Percentiles rank a stretch among this genome's conserved stretches.
phyloP scores from a whole-genome alignment of 2,797 vertebrate species.

The Urophycis tenuis region DNA sequence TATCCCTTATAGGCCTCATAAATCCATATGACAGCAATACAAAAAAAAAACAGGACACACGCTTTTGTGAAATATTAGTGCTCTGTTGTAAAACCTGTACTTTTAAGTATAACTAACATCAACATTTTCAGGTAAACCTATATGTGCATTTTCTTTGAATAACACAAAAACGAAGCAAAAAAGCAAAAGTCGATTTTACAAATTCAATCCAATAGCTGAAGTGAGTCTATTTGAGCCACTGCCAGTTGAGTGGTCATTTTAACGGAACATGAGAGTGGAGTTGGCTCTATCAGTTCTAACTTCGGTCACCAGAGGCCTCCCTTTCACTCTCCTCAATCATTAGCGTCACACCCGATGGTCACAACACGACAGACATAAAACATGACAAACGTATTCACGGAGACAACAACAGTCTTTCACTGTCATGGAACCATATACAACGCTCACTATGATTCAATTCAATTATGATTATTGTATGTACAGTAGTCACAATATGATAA shows the following conservation, averaged over 20 bases:
- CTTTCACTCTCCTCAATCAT: constrained; percentile 32
- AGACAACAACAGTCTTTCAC: not conserved
- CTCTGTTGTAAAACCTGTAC: not conserved
- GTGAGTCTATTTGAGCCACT: not conserved
- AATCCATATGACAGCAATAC: not conserved
- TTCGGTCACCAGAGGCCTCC: constrained; percentile 61
- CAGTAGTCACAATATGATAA: too few species aligned
- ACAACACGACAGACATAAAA: not conserved
- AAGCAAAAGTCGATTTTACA: too few species aligned
- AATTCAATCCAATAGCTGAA: not conserved
- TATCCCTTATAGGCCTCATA: not conserved
- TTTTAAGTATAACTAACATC: not conserved
- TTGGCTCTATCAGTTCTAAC: constrained; percentile 5
- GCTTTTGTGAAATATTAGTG: not conserved
- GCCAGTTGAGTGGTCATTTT: not conserved
- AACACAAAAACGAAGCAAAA: not conserved
- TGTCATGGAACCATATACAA: not conserved
- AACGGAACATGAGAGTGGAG: constrained; percentile 4
- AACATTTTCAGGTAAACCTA: not conserved
- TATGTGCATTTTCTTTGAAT: not conserved
- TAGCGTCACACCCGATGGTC: not conserved
- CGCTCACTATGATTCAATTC: not conserved
- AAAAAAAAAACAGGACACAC: not conserved
- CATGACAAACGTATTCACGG: not conserved
- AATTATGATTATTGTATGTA: not conserved